A percentile compares a stretch with the other conserved stretches of the same genome.
Evolutionary conservation across 2,888 invertebrate species (phyloP).

Genomic region (Chalcis sispes): DNA sequence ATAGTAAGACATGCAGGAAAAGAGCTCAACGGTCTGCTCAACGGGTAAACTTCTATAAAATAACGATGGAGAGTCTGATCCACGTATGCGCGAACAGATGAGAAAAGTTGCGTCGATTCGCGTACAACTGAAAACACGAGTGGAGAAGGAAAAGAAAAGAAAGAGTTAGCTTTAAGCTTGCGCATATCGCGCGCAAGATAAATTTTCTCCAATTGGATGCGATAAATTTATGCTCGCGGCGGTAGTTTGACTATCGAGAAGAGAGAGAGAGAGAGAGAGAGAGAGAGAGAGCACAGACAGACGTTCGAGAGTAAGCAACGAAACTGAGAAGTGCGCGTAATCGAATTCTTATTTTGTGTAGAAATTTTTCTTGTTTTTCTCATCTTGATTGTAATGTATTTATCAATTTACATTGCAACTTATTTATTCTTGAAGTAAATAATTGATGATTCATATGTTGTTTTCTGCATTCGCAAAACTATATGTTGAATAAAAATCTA

Average conservation of each 20-base stretch:
- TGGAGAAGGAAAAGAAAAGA: background rate
- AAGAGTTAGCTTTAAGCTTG: background rate
- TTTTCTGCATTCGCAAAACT: too few relatives aligned
- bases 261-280: background rate
- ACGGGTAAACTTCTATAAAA: too few relatives aligned
- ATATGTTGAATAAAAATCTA: too few relatives aligned
- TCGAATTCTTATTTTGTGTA: background rate
- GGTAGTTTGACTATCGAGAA: slow-evolving; percentile 22
- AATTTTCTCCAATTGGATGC: slow-evolving; percentile 32
- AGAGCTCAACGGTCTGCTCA: slow-evolving; percentile 6
- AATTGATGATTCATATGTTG: too few relatives aligned
- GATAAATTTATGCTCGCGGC: slow-evolving; percentile 34
- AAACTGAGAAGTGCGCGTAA: background rate
- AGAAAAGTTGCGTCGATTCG: slow-evolving; percentile 42
- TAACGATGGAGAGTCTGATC: too few relatives aligned
- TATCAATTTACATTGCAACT: too few relatives aligned
- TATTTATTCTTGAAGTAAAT: too few relatives aligned
- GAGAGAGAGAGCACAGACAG: background rate
- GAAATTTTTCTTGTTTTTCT: background rate
- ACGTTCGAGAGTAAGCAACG: background rate
- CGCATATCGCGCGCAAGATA: background rate
- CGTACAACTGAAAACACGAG: slow-evolving; percentile 34
- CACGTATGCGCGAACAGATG: slow-evolving; percentile 38
- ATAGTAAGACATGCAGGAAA: background rate
- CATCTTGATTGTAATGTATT: too few relatives aligned